A percentile compares a stretch with the other conserved stretches of the same genome.
These are phyloP conservation scores for Chloropsis cyanopogon DNA, from an alignment of 2,113 vertebrate species.

Conservation along the genomic window DNA sequence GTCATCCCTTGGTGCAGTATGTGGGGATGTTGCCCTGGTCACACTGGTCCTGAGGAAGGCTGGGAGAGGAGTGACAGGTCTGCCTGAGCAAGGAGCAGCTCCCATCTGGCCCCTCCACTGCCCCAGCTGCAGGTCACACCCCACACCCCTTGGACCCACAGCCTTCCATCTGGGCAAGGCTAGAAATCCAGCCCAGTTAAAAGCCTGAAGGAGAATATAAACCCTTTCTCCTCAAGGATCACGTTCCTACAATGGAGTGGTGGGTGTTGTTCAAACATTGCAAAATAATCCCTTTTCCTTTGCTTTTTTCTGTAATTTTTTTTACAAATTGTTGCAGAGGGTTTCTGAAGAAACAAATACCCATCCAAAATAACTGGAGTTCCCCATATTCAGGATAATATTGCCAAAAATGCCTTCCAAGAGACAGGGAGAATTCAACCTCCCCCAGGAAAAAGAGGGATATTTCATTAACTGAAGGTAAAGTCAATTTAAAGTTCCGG, in stretches of 20 bases:
- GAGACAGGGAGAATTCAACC: not conserved
- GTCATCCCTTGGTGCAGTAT: not conserved
- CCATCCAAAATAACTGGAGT: not conserved
- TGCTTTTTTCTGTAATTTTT: not conserved
- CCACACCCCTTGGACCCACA: not conserved
- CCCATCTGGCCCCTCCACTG: fast-evolving
- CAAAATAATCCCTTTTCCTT: constrained; percentile 6
- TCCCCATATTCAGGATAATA: not conserved
- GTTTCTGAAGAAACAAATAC: not conserved
- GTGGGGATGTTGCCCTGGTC: not conserved
- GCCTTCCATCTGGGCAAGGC: not conserved
- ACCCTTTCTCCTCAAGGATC: not conserved
- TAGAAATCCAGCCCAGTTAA: not conserved
- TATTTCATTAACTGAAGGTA: not conserved
- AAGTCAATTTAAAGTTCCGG: not conserved
- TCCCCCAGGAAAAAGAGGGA: not conserved
- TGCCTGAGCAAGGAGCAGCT: not conserved
- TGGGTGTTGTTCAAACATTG: not conserved
- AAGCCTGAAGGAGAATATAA: not conserved
- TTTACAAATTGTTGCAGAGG: not conserved
- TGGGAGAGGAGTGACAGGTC: not conserved
- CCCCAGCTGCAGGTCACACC: not conserved
- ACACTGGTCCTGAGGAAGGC: not conserved
- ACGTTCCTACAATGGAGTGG: not conserved
- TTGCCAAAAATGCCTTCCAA: not conserved